Conservation (phyloP, 2,113 vertebrate genomes). For the Ceyx melanurus region DNA sequence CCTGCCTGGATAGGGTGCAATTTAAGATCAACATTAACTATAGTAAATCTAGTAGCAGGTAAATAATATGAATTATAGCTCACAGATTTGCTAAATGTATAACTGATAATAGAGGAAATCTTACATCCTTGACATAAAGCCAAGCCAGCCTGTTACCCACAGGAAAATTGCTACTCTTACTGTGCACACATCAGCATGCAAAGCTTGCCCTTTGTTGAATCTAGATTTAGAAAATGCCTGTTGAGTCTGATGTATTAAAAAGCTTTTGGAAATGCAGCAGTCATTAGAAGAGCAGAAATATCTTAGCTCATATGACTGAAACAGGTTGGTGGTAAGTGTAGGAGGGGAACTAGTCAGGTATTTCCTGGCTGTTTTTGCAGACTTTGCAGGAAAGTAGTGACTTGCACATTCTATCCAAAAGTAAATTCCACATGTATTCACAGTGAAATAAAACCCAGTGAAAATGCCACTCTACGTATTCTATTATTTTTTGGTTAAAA, state of each 20-base stretch:
- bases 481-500: neutral
- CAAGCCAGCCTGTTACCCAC: neutral
- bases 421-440: neutral
- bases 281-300: neutral
- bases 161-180: neutral
- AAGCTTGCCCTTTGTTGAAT: neutral
- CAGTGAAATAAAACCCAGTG: neutral
- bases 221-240: neutral
- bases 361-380: constrained; percentile 1
- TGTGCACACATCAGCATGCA: neutral
- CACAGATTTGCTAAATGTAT: neutral
- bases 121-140: neutral
- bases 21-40: neutral
- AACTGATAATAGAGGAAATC: neutral
- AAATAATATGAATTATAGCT: neutral
- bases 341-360: neutral
- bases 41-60: neutral
- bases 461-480: neutral
- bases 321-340: neutral
- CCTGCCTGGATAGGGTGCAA: neutral
- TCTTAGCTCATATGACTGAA: neutral
- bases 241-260: neutral
- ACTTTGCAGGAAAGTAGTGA: neutral
- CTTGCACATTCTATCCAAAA: neutral
- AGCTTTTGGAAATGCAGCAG: neutral